A percentile compares a stretch with the other conserved stretches of the same genome.
phyloP scores from a whole-genome alignment of 2,797 vertebrate species.

The Protonibea diacanthus region DNA sequence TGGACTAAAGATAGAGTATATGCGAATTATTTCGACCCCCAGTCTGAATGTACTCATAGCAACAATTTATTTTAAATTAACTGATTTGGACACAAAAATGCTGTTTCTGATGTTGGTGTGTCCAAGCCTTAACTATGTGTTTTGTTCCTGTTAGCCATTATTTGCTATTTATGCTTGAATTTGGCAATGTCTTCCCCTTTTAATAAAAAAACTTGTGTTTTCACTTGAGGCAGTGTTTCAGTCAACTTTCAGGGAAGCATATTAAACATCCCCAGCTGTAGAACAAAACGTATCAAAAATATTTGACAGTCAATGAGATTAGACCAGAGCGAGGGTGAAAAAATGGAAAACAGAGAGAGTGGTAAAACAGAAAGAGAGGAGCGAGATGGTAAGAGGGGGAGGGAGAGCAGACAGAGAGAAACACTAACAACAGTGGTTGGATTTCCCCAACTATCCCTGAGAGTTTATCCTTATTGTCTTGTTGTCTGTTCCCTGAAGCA shows the following conservation, averaged over 20 bases:
- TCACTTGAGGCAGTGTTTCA: neutral
- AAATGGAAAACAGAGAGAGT: neutral
- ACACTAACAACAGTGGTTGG: constrained; percentile 40
- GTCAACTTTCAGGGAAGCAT: neutral
- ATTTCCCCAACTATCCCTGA: constrained; percentile 47
- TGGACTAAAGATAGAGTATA: neutral
- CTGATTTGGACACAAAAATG: neutral
- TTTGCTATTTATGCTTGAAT: neutral
- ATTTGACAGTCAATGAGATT: constrained; percentile 8
- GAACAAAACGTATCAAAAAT: neutral
- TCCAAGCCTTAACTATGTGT: neutral
- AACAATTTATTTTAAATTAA: neutral
- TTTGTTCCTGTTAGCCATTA: neutral
- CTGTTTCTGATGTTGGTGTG: neutral
- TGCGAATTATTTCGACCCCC: no score
- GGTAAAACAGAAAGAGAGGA: neutral
- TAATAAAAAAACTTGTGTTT: constrained; percentile 8
- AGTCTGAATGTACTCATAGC: neutral
- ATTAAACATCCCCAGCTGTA: neutral
- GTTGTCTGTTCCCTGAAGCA: constrained; percentile 74
- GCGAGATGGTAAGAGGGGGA: neutral
- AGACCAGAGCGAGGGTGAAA: neutral
- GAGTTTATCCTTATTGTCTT: constrained; percentile 73
- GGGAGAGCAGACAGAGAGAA: constrained; percentile 14
- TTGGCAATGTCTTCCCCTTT: neutral